Conservation (phyloP, 2,888 invertebrate genomes). For the Ligdia adustata region DNA sequence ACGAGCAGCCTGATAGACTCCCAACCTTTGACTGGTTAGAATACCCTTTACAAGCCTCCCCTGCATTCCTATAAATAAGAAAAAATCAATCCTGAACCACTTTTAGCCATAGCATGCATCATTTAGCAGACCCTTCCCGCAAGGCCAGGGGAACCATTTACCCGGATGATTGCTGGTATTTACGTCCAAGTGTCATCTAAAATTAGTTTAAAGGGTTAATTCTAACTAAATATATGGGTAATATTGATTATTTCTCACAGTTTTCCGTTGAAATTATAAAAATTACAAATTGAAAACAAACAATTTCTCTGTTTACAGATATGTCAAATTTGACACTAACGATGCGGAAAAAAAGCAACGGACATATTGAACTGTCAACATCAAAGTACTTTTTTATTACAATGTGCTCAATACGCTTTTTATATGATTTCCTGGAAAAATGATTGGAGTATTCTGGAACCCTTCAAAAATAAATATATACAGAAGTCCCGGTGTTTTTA, state of each 20-base stretch:
- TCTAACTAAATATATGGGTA: slow-evolving; percentile 34
- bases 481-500: too few species aligned
- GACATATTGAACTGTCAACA: too few species aligned
- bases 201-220: slow-evolving; percentile 45
- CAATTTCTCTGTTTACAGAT: slow-evolving; percentile 45
- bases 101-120: slow-evolving; percentile 68
- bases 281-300: slow-evolving; percentile 31
- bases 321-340: too few species aligned
- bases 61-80: slow-evolving; percentile 83
- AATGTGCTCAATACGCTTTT: too few species aligned
- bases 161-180: slow-evolving; percentile 81
- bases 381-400: too few species aligned
- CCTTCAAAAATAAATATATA: too few species aligned
- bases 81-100: slow-evolving; percentile 77
- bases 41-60: slow-evolving; percentile 79
- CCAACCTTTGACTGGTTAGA: slow-evolving; percentile 86
- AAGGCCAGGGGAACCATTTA: slow-evolving; percentile 68
- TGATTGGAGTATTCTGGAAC: too few species aligned
- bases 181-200: slow-evolving; percentile 80
- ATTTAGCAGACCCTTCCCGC: slow-evolving; percentile 56
- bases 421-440: too few species aligned
- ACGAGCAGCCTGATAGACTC: slow-evolving; percentile 87
- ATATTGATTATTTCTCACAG: slow-evolving; percentile 47
- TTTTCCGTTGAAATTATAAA: slow-evolving; percentile 48
- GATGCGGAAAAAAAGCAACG: too few species aligned